Percentiles rank a stretch among this genome's conserved stretches.
Conservation (phyloP, 2,113 vertebrate genomes). For the Pimephales promelas region DNA sequence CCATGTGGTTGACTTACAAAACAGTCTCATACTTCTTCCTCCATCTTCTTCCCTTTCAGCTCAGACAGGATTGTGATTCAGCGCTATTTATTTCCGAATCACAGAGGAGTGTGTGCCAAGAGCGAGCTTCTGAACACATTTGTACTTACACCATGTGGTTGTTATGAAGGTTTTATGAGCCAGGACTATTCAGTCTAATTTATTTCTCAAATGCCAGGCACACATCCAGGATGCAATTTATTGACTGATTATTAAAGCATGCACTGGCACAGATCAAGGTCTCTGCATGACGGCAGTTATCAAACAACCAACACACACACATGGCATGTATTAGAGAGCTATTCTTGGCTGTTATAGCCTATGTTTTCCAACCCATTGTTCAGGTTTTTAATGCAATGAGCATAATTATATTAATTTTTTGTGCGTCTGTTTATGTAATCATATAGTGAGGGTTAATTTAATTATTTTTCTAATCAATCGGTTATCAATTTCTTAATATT, state of each 20-base stretch:
- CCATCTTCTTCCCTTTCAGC: constrained; percentile 36
- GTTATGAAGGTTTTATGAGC: constrained; percentile 37
- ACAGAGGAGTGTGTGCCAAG: constrained; percentile 32
- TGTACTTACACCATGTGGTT: constrained; percentile 44
- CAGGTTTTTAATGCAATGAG: background rate
- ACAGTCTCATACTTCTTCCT: constrained; percentile 31
- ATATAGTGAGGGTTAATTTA: too few species aligned
- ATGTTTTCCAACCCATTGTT: background rate
- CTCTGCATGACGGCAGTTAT: constrained; percentile 1
- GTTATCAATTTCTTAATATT: background rate
- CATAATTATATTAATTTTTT: background rate
- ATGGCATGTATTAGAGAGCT: background rate
- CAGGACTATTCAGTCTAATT: constrained; percentile 22
- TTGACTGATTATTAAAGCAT: constrained; percentile 39
- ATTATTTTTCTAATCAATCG: background rate
- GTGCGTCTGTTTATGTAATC: background rate
- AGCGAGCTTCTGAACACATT: constrained; percentile 38
- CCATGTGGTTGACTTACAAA: constrained; percentile 22
- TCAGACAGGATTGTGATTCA: constrained; percentile 38
- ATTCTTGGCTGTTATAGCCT: background rate
- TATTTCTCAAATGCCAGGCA: constrained; percentile 44
- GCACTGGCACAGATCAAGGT: constrained; percentile 38
- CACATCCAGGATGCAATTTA: constrained; percentile 45
- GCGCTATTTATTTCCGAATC: constrained; percentile 36
- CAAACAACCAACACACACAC: background rate